Conservation (phyloP, 2,113 vertebrate genomes). For the Leucosticte australis region DNA sequence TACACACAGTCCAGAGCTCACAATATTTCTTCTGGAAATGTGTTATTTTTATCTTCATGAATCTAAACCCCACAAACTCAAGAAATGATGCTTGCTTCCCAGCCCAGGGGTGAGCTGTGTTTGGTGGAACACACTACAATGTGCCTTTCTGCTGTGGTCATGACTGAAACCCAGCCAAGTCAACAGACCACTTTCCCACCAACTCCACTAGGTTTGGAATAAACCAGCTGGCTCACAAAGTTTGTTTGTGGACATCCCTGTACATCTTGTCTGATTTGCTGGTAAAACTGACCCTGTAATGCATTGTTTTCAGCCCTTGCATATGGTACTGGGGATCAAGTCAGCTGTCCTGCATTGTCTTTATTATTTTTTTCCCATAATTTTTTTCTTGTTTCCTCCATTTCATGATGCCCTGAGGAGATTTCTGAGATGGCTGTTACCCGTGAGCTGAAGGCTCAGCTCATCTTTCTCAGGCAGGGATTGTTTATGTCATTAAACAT, state of each 20-base stretch:
- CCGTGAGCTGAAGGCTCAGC: background rate
- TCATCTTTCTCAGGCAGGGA: background rate
- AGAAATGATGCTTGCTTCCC: background rate
- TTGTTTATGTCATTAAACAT: background rate
- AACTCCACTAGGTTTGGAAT: background rate
- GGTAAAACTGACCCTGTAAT: background rate
- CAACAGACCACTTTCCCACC: background rate
- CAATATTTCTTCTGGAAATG: background rate
- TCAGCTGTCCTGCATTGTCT: background rate
- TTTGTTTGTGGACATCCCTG: background rate
- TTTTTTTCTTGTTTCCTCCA: background rate
- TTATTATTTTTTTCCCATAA: background rate
- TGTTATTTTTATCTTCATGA: background rate
- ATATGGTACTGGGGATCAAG: accelerated
- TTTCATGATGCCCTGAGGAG: background rate
- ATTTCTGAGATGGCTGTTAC: background rate
- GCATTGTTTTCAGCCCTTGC: background rate
- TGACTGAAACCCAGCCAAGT: background rate
- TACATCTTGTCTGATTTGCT: background rate
- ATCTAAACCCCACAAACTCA: background rate
- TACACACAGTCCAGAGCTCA: background rate
- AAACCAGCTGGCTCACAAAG: accelerated
- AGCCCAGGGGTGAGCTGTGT: background rate
- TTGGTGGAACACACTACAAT: accelerated
- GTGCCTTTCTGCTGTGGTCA: background rate